These are phyloP conservation scores for Zaprionus capensis DNA, from an alignment of 1,140 invertebrate genomes.

Conservation along the genomic window DNA sequence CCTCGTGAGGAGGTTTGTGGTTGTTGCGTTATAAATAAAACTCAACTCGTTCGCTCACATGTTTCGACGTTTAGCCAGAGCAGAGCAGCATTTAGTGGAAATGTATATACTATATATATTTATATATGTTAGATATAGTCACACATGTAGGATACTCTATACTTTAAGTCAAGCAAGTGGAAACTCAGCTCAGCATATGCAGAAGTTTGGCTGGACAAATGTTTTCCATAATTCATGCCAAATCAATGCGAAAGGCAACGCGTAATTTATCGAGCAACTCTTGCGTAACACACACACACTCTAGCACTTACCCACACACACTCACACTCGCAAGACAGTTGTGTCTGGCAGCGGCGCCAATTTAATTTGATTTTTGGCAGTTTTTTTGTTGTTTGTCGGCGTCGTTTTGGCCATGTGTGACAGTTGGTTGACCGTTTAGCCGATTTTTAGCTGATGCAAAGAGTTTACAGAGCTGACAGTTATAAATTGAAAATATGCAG, in stretches of 20 bases:
- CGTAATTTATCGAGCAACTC: slow-evolving; percentile 65
- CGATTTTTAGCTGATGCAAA: slow-evolving; percentile 44
- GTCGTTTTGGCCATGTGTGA: slow-evolving; percentile 68
- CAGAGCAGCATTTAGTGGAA: slow-evolving; percentile 59
- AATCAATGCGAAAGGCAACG: slow-evolving; percentile 67
- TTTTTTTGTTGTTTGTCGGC: slow-evolving; percentile 41
- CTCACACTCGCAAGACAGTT: slow-evolving; percentile 26
- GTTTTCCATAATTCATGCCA: slow-evolving; percentile 69
- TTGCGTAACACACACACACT: slow-evolving; percentile 46
- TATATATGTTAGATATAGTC: neutral
- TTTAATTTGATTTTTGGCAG: slow-evolving; percentile 75
- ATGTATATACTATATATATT: slow-evolving; percentile 34
- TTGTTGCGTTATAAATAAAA: slow-evolving; percentile 79
- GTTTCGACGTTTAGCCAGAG: slow-evolving; percentile 60
- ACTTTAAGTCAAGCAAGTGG: slow-evolving; percentile 11
- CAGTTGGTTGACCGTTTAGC: slow-evolving; percentile 70
- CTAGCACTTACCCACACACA: neutral
- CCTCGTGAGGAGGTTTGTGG: slow-evolving; percentile 13
- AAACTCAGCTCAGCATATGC: neutral
- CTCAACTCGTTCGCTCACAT: slow-evolving; percentile 42
- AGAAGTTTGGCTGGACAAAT: neutral
- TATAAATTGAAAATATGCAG: slow-evolving; percentile 37
- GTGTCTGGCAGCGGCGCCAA: slow-evolving; percentile 65
- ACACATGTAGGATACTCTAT: neutral
- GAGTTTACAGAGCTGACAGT: slow-evolving; percentile 27